Conservation (phyloP, 2,113 vertebrate species). For the Penelope pileata region DNA sequence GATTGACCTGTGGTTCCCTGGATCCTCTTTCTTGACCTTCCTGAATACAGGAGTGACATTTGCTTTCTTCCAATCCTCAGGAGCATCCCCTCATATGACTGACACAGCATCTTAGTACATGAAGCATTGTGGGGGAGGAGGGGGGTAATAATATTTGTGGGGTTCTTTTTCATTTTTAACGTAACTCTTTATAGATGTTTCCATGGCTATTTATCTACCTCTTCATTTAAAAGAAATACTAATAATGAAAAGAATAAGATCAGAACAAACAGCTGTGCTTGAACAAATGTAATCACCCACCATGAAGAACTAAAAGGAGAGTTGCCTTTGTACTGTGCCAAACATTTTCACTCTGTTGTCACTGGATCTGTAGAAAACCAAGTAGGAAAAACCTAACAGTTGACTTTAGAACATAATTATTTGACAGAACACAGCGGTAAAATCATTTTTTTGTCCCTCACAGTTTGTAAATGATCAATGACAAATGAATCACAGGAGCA, state of each 20-base stretch:
- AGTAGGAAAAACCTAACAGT: neutral
- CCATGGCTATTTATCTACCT: neutral
- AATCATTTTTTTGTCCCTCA: neutral
- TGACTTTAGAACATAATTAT: neutral
- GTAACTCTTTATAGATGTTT: neutral
- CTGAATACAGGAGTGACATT: neutral
- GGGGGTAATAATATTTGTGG: neutral
- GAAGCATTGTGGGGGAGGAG: neutral
- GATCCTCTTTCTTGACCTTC: neutral
- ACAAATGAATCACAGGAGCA: neutral
- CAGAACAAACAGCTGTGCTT: neutral
- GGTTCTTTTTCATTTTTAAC: neutral
- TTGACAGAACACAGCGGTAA: neutral
- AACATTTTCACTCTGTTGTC: neutral
- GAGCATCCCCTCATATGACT: accelerated
- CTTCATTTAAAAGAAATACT: neutral
- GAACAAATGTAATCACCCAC: neutral
- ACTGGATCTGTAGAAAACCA: neutral
- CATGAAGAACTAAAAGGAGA: neutral
- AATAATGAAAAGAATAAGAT: neutral
- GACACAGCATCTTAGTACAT: neutral
- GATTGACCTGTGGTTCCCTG: neutral
- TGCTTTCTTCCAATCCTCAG: neutral
- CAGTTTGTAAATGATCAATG: neutral
- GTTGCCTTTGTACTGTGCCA: neutral